Evolutionary conservation across 2,797 vertebrate genomes (phyloP).

Genomic region (Zonotrichia albicollis): DNA sequence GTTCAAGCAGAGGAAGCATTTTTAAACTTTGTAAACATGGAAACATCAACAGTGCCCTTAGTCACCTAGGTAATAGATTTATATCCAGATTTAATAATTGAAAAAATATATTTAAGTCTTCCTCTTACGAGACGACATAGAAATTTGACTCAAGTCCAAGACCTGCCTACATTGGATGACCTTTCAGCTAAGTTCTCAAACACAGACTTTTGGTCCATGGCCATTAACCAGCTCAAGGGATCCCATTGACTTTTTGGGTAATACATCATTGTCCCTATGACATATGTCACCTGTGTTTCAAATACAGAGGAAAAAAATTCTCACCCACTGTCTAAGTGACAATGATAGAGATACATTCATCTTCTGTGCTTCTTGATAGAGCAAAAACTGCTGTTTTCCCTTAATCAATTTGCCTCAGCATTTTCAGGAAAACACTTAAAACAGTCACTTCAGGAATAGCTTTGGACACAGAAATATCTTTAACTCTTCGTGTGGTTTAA

Average conservation of each 20-base stretch:
- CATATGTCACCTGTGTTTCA: neutral
- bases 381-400: neutral
- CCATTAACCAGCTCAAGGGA: neutral
- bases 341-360: neutral
- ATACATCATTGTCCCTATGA: rapidly evolving
- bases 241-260: neutral
- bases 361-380: neutral
- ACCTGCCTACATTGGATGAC: neutral
- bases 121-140: neutral
- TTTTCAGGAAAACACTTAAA: neutral
- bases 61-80: neutral
- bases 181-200: neutral
- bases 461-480: neutral
- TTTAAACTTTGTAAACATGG: neutral
- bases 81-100: neutral
- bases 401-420: neutral
- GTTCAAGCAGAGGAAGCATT: neutral
- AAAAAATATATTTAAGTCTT: neutral
- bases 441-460: neutral
- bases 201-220: neutral
- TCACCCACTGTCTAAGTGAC: neutral
- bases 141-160: neutral
- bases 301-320: neutral
- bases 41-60: neutral
- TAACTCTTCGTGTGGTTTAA: neutral